phyloP scores from a whole-genome alignment of 1,140 invertebrate genomes.

The Aplysia californica region DNA sequence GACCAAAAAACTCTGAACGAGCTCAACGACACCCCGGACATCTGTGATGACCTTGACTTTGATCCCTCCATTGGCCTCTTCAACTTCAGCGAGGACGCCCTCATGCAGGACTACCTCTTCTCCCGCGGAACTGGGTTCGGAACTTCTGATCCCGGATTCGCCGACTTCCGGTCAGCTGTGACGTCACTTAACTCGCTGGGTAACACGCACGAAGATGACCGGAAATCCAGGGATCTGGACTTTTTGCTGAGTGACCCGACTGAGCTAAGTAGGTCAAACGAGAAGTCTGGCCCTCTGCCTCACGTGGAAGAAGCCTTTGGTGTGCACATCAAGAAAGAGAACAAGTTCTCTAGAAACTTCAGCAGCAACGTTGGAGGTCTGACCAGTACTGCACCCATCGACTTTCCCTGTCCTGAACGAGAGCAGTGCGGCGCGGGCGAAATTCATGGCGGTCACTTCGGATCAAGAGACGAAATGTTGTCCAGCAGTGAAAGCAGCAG shows the following conservation, averaged over 20 bases:
- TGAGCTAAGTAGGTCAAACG: neutral
- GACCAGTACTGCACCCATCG: neutral
- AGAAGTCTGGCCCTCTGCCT: slow-evolving; percentile 11
- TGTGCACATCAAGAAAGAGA: neutral
- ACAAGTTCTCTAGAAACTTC: neutral
- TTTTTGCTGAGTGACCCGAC: neutral
- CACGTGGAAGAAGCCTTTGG: slow-evolving; percentile 25
- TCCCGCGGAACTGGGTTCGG: slow-evolving; percentile 12
- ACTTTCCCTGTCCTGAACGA: neutral
- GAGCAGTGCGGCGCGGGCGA: neutral
- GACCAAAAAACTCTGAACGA: slow-evolving; percentile 19
- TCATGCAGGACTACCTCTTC: slow-evolving; percentile 26
- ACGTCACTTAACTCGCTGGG: neutral
- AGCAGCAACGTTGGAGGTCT: neutral
- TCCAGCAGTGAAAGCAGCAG: neutral
- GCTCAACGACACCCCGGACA: neutral
- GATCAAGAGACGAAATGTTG: neutral
- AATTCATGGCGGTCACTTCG: neutral
- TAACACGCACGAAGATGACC: neutral
- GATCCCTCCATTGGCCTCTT: slow-evolving; percentile 13
- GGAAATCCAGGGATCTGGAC: neutral
- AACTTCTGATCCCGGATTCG: neutral
- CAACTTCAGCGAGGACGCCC: slow-evolving; percentile 24
- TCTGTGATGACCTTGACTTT: neutral
- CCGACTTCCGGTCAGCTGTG: neutral